Evolutionary conservation across 2,113 vertebrate species (phyloP).

Genomic region (Phylloscopus trochilus): DNA sequence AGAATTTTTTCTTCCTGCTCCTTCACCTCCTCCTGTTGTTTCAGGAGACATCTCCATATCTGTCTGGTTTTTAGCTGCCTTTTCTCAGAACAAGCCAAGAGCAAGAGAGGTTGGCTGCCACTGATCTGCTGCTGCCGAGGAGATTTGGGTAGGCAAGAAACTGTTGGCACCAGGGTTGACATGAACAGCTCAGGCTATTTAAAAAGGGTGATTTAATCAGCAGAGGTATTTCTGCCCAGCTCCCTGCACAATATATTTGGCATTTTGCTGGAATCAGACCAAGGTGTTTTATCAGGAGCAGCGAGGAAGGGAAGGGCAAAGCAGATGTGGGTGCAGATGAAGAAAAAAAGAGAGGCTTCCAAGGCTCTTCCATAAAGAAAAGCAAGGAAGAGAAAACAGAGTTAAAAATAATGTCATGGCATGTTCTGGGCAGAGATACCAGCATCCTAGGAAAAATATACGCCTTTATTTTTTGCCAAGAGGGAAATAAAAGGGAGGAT

Average conservation of each 20-base stretch:
- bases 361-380: conserved; percentile 27
- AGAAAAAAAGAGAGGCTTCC: neutral
- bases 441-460: conserved; percentile 38
- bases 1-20: neutral
- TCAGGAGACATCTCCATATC: neutral
- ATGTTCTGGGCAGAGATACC: conserved; percentile 61
- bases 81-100: conserved; percentile 13
- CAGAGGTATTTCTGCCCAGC: conserved; percentile 42
- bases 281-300: conserved; percentile 36
- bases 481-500: conserved; percentile 58
- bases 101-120: neutral
- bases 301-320: conserved; percentile 37
- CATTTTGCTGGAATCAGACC: conserved; percentile 32
- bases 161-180: conserved; percentile 31
- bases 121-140: neutral
- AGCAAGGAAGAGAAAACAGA: conserved; percentile 28
- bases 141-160: conserved; percentile 17
- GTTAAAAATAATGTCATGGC: conserved; percentile 55
- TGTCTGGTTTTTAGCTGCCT: conserved; percentile 8
- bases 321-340: conserved; percentile 21
- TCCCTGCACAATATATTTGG: neutral
- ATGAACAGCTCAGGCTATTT: conserved; percentile 45
- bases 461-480: neutral
- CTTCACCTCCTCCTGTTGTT: neutral
- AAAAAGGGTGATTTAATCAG: conserved; percentile 58